A percentile compares a stretch with the other conserved stretches of the same genome.
Evolutionary conservation across 1,140 invertebrate genomes (phyloP).

Genomic region (Drosophila rufa): DNA sequence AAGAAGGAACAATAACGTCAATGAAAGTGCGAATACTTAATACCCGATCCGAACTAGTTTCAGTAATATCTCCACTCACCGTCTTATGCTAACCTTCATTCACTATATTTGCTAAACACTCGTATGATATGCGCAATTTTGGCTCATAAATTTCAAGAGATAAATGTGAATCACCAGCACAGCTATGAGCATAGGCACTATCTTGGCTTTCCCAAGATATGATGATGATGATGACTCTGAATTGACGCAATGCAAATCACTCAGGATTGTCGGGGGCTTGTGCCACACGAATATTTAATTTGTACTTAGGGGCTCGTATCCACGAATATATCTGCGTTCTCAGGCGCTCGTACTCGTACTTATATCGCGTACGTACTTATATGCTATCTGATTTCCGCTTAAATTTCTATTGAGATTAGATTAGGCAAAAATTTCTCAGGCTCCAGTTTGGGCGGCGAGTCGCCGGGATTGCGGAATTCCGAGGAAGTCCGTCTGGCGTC

Average conservation of each 20-base stretch:
- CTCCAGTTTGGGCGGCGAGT: conserved; percentile 12
- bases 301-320: background rate
- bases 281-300: background rate
- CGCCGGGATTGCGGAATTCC: conserved; percentile 4
- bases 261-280: background rate
- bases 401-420: conserved; percentile 36
- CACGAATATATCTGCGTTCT: background rate
- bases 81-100: too few relatives aligned
- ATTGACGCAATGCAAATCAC: conserved; percentile 10
- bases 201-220: conserved; percentile 8
- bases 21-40: too few relatives aligned
- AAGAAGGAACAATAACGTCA: too few relatives aligned
- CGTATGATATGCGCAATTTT: too few relatives aligned
- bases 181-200: background rate
- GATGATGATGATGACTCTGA: background rate
- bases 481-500: background rate
- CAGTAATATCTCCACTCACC: too few relatives aligned
- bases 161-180: too few relatives aligned
- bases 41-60: too few relatives aligned
- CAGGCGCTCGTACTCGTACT: too few relatives aligned
- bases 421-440: conserved; percentile 23
- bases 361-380: background rate
- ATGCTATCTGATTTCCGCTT: conserved; percentile 46
- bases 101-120: too few relatives aligned
- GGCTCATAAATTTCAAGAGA: too few relatives aligned